Base-by-base conservation (phyloP, 92 coral and sea anemone species). In the Palythoa grandis region DNA sequence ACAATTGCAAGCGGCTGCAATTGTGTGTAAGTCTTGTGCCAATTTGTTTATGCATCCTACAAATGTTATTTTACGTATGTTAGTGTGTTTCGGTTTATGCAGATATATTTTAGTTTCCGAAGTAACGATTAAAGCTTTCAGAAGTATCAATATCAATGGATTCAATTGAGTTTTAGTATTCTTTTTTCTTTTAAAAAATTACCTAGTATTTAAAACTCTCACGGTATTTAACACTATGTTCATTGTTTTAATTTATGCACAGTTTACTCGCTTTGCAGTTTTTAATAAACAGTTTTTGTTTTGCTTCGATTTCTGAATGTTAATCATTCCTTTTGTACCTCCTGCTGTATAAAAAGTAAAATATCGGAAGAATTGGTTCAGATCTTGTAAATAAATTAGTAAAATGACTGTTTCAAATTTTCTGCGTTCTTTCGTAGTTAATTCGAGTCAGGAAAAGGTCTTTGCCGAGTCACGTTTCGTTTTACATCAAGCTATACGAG, bases 241-340 rank as follows among this genome's bases (percentile, higher is more conserved):
- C 52, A 11, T 16, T 25, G 47, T 11, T 29, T 25, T 80, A 80
- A 80, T 80, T 65, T 80, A 80, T 80, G 85, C 85, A 23, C 23
- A 48, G 68, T 67, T 78, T 78, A 38, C 53, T 60, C 25, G 57
- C 23, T 77, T 43, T 13, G 83, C 17, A 60, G 53, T 22, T 40
- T 79, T 65, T 65, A 61, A 72, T 79, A 12, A 79, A 12, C 14
- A n/a, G 14, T 0, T 54, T 52, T 76, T n/a, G 69, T 63, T 52
- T 16, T 76, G 60, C 79, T 76, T 76, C 67, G 82, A 53, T 53
- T 54, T 54, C 0, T 63, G 22, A 7, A 19, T 23, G 25, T 10
- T 23, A 20, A 63, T 63, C 4, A 9, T 63, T 6, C 24, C 5
- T 23, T 23, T 19, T 63, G 25, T 16, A 63, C 23, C 25, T 63